phyloP scores from a whole-genome alignment of 92 coral and sea anemone genomes.

The Palythoa grandis region DNA sequence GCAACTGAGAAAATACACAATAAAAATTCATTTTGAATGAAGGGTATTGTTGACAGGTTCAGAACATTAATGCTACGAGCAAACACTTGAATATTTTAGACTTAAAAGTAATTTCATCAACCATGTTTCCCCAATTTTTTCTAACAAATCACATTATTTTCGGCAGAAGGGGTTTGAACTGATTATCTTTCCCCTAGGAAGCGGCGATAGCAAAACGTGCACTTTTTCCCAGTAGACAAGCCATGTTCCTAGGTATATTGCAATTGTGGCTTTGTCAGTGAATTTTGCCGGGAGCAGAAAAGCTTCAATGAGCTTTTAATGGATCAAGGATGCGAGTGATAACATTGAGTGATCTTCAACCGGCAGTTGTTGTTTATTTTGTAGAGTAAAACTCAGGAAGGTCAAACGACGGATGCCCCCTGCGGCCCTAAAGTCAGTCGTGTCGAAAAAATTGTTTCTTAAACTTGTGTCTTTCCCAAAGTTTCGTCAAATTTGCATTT shows the following conservation, averaged over 20 bases:
- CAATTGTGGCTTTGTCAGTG: constrained; percentile 11
- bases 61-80: not conserved
- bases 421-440: constrained; percentile 1
- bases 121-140: not conserved
- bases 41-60: not conserved
- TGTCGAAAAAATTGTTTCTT: constrained; percentile 1
- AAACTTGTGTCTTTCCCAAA: constrained; percentile 11
- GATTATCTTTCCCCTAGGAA: not conserved
- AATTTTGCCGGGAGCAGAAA: constrained; percentile 37
- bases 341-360: constrained; percentile 38
- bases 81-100: not conserved
- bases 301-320: constrained; percentile 43
- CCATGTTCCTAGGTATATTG: not conserved
- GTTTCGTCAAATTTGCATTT: not conserved
- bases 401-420: constrained; percentile 18
- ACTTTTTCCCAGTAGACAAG: not conserved
- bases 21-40: not conserved
- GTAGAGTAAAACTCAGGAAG: constrained; percentile 25
- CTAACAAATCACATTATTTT: not conserved
- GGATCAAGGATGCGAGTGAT: constrained; percentile 43
- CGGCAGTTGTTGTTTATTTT: constrained; percentile 41
- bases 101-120: not conserved
- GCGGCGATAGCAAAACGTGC: not conserved
- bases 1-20: not conserved
- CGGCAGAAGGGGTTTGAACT: not conserved